Evolutionary conservation across 1,140 invertebrate species (phyloP), one percentile per base, ranked within the genome.

Genomic region (Pseudobourletiella spinata): DNA sequence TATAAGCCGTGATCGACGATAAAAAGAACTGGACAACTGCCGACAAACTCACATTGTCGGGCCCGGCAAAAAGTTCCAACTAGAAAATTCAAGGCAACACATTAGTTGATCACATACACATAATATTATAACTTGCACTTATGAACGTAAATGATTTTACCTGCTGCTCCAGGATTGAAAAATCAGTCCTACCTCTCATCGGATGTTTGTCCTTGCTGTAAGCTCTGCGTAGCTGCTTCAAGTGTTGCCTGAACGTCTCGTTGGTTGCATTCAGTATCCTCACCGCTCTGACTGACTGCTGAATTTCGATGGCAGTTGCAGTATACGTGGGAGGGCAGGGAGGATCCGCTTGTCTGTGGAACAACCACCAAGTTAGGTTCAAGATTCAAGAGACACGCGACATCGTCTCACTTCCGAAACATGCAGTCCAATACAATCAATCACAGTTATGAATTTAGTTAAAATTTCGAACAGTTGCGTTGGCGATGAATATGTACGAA

Each of bases 1-100:
- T 22, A 20, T 54, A 54, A 3, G 50, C 50, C 6, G 50, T 54
- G 3, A 54, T 28, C 22, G 15, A 26, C 11, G 25, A 54, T 6
- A 54, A 28, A 20, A 54, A 54, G 50, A 54, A 54, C 20, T 54
- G 50, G 25, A 54, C 50, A 30, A 54, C 50, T 8, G 50, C 8
- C 8, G 50, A 8, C 25, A 54, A 15, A 22, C 6, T 54, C 4
- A 54, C 6, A 28, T 15, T 54, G 20, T 54, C 22, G 6, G 15
- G 24, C 14, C 24, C 50, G 8, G 6, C 24, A 20, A 54, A 54
- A 8, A 54, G 20, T 18, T 54, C 50, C 15, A 15, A 8, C 50
- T 28, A 54, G 8, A 54, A 54, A 28, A 48, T 20, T 4, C 22
- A 11, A 30, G 22, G 6, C 44, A 48, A 11, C 20, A 48, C n/a